Percentiles rank a stretch among this genome's conserved stretches.
These are phyloP conservation scores for Leptoteleia sp. DNA, from an alignment of 1,140 invertebrate species.

Conservation along the genomic window DNA sequence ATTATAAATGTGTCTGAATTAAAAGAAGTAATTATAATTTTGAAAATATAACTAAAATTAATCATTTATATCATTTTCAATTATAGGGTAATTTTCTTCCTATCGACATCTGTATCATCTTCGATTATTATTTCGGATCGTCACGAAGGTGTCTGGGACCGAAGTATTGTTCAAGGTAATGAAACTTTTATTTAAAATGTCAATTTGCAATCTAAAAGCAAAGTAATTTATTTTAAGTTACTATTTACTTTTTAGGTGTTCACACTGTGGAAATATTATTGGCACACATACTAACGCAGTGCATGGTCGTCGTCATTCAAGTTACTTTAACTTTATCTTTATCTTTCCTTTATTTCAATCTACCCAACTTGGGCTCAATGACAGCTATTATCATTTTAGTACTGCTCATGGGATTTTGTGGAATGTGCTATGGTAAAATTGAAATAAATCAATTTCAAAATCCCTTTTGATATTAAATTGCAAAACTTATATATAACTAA, in stretches of 20 bases:
- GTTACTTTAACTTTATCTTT: slow-evolving; percentile 83
- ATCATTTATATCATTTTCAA: slow-evolving; percentile 13
- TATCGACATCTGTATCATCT: slow-evolving; percentile 89
- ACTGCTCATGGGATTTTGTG: slow-evolving; percentile 84
- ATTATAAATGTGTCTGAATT: slow-evolving; percentile 46
- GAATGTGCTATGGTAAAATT: slow-evolving; percentile 87
- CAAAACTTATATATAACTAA: slow-evolving; percentile 4
- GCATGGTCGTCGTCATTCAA: slow-evolving; percentile 87
- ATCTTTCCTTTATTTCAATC: slow-evolving; percentile 83
- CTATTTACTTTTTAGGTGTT: slow-evolving; percentile 80
- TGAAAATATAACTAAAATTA: slow-evolving; percentile 1
- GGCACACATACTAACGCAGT: slow-evolving; percentile 89
- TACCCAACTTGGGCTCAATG: slow-evolving; percentile 84
- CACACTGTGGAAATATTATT: slow-evolving; percentile 85
- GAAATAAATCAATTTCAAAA: too few relatives aligned
- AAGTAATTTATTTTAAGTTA: too few relatives aligned
- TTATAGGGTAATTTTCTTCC: slow-evolving; percentile 88
- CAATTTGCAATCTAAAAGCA: too few relatives aligned
- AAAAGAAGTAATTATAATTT: slow-evolving; percentile 2
- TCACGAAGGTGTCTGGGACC: slow-evolving; percentile 89
- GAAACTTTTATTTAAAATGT: too few relatives aligned
- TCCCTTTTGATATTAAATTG: neutral
- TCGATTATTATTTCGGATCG: slow-evolving; percentile 91
- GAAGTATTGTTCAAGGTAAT: slow-evolving; percentile 87
- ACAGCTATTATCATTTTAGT: slow-evolving; percentile 81